These are phyloP conservation scores for Ophion costatus DNA, from an alignment of 2,888 invertebrate genomes.

Conservation along the genomic window DNA sequence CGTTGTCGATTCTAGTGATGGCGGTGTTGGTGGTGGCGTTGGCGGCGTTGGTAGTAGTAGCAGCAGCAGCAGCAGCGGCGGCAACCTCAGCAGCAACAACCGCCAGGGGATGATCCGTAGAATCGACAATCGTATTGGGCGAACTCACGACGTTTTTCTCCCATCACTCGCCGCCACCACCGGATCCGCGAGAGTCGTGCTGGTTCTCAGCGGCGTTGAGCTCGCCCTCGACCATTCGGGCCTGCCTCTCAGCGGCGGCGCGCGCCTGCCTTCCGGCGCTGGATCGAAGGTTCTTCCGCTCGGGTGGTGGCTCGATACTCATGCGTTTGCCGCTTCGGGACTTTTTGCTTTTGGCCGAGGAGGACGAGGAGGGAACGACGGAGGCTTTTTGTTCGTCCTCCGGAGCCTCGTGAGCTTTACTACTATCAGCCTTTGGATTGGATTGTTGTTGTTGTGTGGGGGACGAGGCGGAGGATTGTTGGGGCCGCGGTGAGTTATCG, in stretches of 20 bases:
- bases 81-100: slow-evolving; percentile 35
- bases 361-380: slow-evolving; percentile 42
- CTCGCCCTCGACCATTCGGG: slow-evolving; percentile 83
- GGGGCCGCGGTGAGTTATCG: slow-evolving; percentile 63
- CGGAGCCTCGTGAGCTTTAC: slow-evolving; percentile 23
- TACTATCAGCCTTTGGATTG: slow-evolving; percentile 68
- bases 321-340: slow-evolving; percentile 83
- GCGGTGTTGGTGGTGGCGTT: neutral
- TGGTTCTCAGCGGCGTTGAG: slow-evolving; percentile 80
- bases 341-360: slow-evolving; percentile 74
- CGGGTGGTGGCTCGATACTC: slow-evolving; percentile 85
- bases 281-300: slow-evolving; percentile 87
- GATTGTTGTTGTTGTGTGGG: slow-evolving; percentile 43
- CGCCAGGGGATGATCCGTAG: neutral
- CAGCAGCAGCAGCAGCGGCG: slow-evolving; percentile 12
- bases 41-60: neutral
- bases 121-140: slow-evolving; percentile 12
- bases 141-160: slow-evolving; percentile 39
- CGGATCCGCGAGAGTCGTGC: slow-evolving; percentile 71
- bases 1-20: neutral
- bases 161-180: slow-evolving; percentile 73
- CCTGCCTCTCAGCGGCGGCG: slow-evolving; percentile 84
- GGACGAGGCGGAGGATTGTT: slow-evolving; percentile 51
- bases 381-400: slow-evolving; percentile 43
- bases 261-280: slow-evolving; percentile 90